A percentile compares a stretch with the other conserved stretches of the same genome.
Evolutionary conservation across 2,888 invertebrate genomes (phyloP).

Genomic region (Bursaphelenchus okinawaensis): DNA sequence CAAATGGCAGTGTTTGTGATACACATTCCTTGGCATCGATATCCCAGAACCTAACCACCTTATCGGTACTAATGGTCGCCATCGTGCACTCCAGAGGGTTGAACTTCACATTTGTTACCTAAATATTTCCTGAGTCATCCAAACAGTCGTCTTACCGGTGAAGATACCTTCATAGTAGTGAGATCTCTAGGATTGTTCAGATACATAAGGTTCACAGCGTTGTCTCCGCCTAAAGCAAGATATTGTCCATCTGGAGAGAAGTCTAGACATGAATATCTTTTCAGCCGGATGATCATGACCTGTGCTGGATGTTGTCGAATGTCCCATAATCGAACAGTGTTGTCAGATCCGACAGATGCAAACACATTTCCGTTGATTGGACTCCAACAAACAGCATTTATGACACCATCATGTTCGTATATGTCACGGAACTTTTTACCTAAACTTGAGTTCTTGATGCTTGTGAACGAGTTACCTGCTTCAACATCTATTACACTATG

Average conservation of each 20-base stretch:
- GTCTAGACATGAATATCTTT: conserved; percentile 11
- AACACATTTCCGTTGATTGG: conserved; percentile 19
- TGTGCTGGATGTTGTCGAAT: conserved; percentile 21
- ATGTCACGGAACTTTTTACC: conserved; percentile 16
- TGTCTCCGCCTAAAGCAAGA: conserved; percentile 16
- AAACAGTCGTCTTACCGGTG: conserved; percentile 2
- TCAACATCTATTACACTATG: conserved; percentile 24
- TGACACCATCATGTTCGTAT: conserved; percentile 24
- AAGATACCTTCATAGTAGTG: background rate
- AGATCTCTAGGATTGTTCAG: conserved; percentile 5
- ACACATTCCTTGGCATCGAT: conserved; percentile 32
- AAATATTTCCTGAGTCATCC: conserved; percentile 3
- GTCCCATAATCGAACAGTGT: conserved; percentile 16
- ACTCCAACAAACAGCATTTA: conserved; percentile 22
- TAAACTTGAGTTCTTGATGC: background rate
- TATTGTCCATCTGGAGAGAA: conserved; percentile 17
- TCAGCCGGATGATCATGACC: conserved; percentile 1
- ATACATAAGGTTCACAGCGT: conserved; percentile 14
- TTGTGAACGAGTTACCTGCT: conserved; percentile 15
- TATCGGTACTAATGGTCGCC: conserved; percentile 24
- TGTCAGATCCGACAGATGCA: conserved; percentile 21
- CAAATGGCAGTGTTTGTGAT: conserved; percentile 28
- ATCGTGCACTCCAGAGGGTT: conserved; percentile 32
- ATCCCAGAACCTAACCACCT: conserved; percentile 34
- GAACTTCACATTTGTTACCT: conserved; percentile 24